Evolutionary conservation across 2,888 invertebrate genomes (phyloP).

Genomic region (Acholoe squamosa): DNA sequence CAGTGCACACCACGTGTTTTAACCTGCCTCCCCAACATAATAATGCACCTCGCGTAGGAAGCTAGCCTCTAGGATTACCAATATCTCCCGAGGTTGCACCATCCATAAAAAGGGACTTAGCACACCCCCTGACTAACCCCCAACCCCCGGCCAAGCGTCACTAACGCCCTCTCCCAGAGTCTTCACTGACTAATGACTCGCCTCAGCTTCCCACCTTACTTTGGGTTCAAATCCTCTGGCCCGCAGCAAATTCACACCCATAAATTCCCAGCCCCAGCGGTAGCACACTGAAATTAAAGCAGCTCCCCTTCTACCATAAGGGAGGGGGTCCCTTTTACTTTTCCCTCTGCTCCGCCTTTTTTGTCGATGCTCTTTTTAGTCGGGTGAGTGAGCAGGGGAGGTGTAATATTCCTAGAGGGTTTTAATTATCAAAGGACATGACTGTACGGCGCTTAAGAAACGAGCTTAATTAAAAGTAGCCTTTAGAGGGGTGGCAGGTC

Average conservation of each 20-base stretch:
- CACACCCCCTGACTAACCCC: conserved; percentile 30
- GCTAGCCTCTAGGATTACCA: conserved; percentile 44
- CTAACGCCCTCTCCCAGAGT: conserved; percentile 5
- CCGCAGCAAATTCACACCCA: conserved; percentile 53
- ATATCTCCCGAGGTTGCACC: conserved; percentile 32
- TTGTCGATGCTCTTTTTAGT: conserved; percentile 43
- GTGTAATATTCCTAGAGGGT: conserved; percentile 58
- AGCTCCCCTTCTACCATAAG: conserved; percentile 16
- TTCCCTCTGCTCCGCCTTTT: not conserved
- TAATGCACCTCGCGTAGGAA: conserved; percentile 15
- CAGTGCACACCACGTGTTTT: not conserved
- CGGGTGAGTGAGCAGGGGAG: conserved; percentile 45
- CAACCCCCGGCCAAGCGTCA: conserved; percentile 30
- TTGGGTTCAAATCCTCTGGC: conserved; percentile 50
- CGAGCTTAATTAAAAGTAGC: conserved; percentile 58
- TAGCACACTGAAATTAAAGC: conserved; percentile 9
- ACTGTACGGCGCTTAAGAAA: conserved; percentile 45
- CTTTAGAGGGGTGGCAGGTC: conserved; percentile 43
- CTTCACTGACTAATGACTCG: conserved; percentile 34
- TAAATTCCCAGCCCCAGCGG: not conserved
- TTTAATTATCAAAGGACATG: conserved; percentile 50
- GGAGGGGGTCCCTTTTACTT: not conserved
- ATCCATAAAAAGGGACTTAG: conserved; percentile 34
- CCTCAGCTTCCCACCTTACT: conserved; percentile 46
- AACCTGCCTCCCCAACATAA: conserved; percentile 21